Percentiles rank a stretch among this genome's conserved stretches.
phyloP scores from a whole-genome alignment of 2,113 vertebrate species.

The Cygnus atratus region DNA sequence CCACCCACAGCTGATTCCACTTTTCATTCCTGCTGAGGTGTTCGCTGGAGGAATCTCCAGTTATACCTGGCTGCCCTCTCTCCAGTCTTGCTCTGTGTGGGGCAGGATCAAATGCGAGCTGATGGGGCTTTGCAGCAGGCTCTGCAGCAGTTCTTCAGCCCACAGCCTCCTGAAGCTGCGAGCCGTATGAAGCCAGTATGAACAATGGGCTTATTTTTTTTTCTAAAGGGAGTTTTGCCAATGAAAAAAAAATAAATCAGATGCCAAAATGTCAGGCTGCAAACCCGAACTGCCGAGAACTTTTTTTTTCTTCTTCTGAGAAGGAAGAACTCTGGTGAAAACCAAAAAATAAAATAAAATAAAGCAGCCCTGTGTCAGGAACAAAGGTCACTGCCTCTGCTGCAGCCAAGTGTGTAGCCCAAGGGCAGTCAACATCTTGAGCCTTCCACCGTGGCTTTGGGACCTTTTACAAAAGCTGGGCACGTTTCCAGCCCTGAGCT shows the following conservation, averaged over 20 bases:
- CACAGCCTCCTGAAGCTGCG: not conserved
- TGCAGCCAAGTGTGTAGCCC: slow-evolving; percentile 51
- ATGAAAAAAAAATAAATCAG: not conserved
- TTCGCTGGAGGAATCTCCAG: not conserved
- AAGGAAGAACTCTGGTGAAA: slow-evolving; percentile 17
- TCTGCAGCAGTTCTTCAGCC: not conserved
- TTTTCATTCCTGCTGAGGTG: not conserved
- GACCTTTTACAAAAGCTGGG: slow-evolving; percentile 64
- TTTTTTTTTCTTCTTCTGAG: slow-evolving; percentile 25
- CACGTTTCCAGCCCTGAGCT: not conserved
- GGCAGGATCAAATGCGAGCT: not conserved
- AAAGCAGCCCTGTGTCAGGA: not conserved
- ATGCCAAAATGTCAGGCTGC: slow-evolving; percentile 8
- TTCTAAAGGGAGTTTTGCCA: not conserved
- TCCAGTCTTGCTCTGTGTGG: not conserved
- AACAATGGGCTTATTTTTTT: not conserved
- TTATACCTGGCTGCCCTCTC: not conserved
- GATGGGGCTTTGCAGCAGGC: not conserved
- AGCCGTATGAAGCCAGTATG: not conserved
- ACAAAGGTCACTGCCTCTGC: slow-evolving; percentile 47
- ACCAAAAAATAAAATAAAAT: not conserved
- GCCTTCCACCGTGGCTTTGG: not conserved
- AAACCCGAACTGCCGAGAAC: not conserved
- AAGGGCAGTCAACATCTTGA: slow-evolving; percentile 68
- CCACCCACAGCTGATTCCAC: accelerated